Percentiles rank a stretch among this genome's conserved stretches.
These are phyloP conservation scores for Acrocephalus arundinaceus DNA, from an alignment of 2,113 vertebrate genomes.

Conservation along the genomic window DNA sequence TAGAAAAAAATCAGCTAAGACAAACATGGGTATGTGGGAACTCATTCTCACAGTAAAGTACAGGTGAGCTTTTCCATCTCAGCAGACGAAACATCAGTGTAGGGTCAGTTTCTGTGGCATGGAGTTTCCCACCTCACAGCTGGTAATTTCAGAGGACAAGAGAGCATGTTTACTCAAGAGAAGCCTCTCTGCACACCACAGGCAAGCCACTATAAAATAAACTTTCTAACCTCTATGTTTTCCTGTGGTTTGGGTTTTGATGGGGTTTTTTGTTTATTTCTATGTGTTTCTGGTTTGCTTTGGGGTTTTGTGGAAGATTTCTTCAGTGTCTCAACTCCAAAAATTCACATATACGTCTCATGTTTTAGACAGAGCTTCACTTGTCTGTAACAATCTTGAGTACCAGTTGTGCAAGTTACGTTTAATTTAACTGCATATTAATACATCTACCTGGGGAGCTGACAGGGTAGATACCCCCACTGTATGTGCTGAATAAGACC, in stretches of 20 bases:
- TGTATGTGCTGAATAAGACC: background rate
- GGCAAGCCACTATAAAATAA: background rate
- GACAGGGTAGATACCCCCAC: background rate
- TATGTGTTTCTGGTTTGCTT: background rate
- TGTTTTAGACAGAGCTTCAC: background rate
- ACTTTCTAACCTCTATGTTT: background rate
- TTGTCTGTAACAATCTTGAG: background rate
- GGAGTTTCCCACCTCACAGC: background rate
- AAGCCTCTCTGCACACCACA: background rate
- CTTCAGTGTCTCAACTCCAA: background rate
- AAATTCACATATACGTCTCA: background rate
- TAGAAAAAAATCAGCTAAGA: background rate
- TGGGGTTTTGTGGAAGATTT: background rate
- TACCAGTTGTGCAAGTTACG: background rate
- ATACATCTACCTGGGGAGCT: background rate
- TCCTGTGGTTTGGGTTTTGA: background rate
- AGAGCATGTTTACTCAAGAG: background rate
- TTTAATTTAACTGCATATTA: background rate
- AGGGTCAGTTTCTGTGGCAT: background rate
- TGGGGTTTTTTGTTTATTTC: background rate
- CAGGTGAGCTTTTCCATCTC: background rate
- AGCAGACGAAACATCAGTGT: background rate
- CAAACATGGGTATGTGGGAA: background rate
- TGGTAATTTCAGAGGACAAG: background rate
- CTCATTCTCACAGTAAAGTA: background rate